These are phyloP conservation scores for Fopius arisanus DNA, from an alignment of 1,140 invertebrate genomes.

Conservation along the genomic window DNA sequence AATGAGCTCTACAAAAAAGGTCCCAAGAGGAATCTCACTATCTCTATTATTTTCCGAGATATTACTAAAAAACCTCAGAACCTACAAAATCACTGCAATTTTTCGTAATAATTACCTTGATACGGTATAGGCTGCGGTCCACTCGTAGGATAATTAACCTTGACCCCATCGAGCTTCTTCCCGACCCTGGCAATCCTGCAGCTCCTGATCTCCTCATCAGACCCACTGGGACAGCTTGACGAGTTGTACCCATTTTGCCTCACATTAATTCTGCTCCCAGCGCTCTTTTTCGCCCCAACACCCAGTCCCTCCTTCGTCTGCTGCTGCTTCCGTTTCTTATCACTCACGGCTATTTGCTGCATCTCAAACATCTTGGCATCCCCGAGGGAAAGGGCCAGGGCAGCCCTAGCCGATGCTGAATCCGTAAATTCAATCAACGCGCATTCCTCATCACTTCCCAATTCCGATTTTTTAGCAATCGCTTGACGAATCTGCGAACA, in stretches of 20 bases:
- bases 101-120: slow-evolving; percentile 44
- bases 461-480: slow-evolving; percentile 88
- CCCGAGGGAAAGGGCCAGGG: slow-evolving; percentile 69
- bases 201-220: slow-evolving; percentile 69
- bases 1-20: too few species aligned
- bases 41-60: background rate
- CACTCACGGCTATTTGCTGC: slow-evolving; percentile 54
- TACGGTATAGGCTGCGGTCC: slow-evolving; percentile 32
- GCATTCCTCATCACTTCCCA: slow-evolving; percentile 79
- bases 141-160: background rate
- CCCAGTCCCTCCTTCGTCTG: slow-evolving; percentile 24
- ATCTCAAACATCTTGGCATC: slow-evolving; percentile 62
- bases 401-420: slow-evolving; percentile 82
- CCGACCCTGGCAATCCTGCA: slow-evolving; percentile 41
- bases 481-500: slow-evolving; percentile 75
- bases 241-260: slow-evolving; percentile 58
- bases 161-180: slow-evolving; percentile 42
- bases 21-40: too few species aligned
- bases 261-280: slow-evolving; percentile 32
- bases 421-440: slow-evolving; percentile 90
- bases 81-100: background rate
- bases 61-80: background rate
- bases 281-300: slow-evolving; percentile 54
- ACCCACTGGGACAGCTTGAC: slow-evolving; percentile 74
- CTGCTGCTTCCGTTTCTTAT: slow-evolving; percentile 59